Base-by-base conservation (phyloP, 2,888 invertebrate genomes). In the Philopedon plagiatum region DNA sequence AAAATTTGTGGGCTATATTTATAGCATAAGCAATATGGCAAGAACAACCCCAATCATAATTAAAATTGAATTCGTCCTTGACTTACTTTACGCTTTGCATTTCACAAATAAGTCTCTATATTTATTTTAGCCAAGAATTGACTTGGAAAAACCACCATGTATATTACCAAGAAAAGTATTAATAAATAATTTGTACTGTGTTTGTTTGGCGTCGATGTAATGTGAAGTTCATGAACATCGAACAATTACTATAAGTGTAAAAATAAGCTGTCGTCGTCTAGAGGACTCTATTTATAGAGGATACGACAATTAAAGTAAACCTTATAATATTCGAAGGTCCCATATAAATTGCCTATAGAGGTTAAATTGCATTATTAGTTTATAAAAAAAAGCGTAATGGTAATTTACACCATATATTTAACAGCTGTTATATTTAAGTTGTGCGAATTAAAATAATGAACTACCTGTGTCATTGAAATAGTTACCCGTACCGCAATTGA, bases 251-350 rank as follows among this genome's bases (percentile, higher is more conserved):
- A 29, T 29, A 54, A 54, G 13, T 29, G 51, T 32, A 15, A 54
- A 46, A 54, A 29, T 54, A 15, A 29, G 29, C 29, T 54, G 51
- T 54, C 29, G 29, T 18, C 29, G 51, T 54, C 29, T 54, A 8
- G 51, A 51, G 15, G 15, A 51, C 29, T 29, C 49, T 23, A n/a
- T 26, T 49, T 49, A 44, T 19, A 21, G 46, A 46, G n/a, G 46
- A 46, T 46, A 46, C 11, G 23, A 23, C 23, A 29, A 54, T 54
- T 51, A 29, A 8, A 18, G 18, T 54, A 29, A 54, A 29, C 51
- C 51, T 29, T 29, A 54, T 54, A 54, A 54, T 15, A 15, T 15
- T 13, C 7, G 29, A 54, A 32, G 51, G 29, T 23, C 23, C 18
- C 19, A 44, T 19, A 19, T 8, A 19, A 44, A 19, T 44, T 19